Evolutionary conservation across 2,888 invertebrate species (phyloP).

Genomic region (Cactoblastis cactorum): DNA sequence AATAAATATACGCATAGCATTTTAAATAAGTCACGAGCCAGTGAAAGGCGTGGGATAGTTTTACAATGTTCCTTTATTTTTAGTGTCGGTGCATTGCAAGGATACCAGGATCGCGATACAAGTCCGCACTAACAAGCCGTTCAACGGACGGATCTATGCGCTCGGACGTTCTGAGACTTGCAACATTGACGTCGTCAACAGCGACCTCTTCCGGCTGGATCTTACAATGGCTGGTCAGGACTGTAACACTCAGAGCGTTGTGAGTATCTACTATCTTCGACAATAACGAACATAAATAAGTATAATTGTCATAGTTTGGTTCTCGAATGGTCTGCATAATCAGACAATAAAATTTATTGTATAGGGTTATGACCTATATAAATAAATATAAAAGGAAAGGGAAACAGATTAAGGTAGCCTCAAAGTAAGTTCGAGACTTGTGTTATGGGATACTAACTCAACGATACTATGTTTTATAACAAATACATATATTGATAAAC

Average conservation of each 20-base stretch:
- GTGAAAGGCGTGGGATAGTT: slow-evolving; percentile 2
- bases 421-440: no score
- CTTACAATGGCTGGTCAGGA: slow-evolving; percentile 96
- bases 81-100: slow-evolving; percentile 96
- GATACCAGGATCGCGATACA: slow-evolving; percentile 96
- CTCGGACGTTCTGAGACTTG: slow-evolving; percentile 96
- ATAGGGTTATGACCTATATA: no score
- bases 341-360: no score
- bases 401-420: no score
- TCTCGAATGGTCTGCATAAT: no score
- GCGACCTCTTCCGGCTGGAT: slow-evolving; percentile 94
- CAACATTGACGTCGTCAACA: slow-evolving; percentile 95
- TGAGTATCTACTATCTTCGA: slow-evolving; percentile 75
- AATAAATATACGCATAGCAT: background rate
- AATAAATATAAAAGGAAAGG: no score
- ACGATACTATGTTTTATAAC: no score
- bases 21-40: slow-evolving; percentile 1
- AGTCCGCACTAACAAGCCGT: slow-evolving; percentile 95
- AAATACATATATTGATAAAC: no score
- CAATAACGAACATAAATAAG: background rate
- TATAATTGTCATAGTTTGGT: no score
- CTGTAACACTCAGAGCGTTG: slow-evolving; percentile 96
- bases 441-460: no score
- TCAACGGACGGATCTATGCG: slow-evolving; percentile 96
- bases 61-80: no score